Evolutionary conservation across 2,888 invertebrate genomes (phyloP).

Genomic region (Sisyra nigra): DNA sequence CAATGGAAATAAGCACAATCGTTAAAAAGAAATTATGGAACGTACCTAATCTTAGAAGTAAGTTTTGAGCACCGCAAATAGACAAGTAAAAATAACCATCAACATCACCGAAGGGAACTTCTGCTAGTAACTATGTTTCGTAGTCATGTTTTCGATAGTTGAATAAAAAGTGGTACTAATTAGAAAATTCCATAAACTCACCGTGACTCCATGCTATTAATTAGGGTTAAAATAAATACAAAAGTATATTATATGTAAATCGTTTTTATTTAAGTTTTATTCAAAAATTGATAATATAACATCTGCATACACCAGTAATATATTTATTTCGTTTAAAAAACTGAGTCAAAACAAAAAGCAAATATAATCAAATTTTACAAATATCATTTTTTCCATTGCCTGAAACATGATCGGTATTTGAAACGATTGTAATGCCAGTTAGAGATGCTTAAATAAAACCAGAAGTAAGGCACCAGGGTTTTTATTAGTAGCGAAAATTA

Average conservation of each 20-base stretch:
- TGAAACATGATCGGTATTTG: conserved; percentile 2
- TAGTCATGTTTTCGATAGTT: no score
- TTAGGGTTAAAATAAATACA: neutral
- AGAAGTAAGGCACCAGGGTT: conserved; percentile 10
- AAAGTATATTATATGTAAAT: conserved; percentile 1
- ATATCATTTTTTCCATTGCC: conserved; percentile 10
- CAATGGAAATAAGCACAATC: no score
- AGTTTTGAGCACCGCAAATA: no score
- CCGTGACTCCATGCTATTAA: no score
- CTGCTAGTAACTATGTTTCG: no score
- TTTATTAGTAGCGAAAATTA: conserved; percentile 7
- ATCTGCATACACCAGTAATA: conserved; percentile 10
- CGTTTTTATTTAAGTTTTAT: conserved; percentile 2
- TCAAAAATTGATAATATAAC: conserved; percentile 9
- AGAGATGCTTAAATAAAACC: conserved; percentile 7
- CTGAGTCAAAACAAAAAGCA: conserved; percentile 4
- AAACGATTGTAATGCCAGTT: conserved; percentile 6
- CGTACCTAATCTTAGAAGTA: no score
- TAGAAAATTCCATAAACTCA: no score
- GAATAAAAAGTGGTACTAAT: no score
- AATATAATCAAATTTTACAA: conserved; percentile 9
- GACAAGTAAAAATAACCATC: no score
- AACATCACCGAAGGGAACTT: no score
- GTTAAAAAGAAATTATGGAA: no score
- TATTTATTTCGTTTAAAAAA: conserved; percentile 7